Evolutionary conservation across 2,797 vertebrate species (phyloP).

Genomic region (Semaprochilodus insignis): DNA sequence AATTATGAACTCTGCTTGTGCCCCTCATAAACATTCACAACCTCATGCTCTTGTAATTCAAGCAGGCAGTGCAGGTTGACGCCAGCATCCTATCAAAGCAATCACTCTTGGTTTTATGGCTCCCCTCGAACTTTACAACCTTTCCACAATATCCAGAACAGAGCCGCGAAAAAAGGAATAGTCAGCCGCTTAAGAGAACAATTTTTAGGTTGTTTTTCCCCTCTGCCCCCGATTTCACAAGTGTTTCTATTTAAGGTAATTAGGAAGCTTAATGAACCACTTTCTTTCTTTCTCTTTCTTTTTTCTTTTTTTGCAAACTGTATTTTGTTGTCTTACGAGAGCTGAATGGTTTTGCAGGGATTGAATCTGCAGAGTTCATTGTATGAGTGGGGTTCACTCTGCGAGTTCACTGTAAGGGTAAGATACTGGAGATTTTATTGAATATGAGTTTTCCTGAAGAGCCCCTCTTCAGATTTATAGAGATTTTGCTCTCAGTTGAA

Average conservation of each 20-base stretch:
- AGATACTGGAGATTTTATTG: slow-evolving; percentile 1
- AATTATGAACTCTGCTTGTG: slow-evolving; percentile 45
- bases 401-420: neutral
- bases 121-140: slow-evolving; percentile 37
- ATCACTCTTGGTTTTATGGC: slow-evolving; percentile 47
- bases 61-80: slow-evolving; percentile 30
- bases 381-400: neutral
- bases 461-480: slow-evolving; percentile 8
- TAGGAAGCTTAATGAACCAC: slow-evolving; percentile 16
- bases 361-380: neutral
- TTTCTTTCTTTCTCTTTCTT: neutral
- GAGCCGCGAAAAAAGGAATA: slow-evolving; percentile 21
- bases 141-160: slow-evolving; percentile 37
- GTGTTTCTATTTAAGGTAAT: slow-evolving; percentile 37
- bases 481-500: slow-evolving; percentile 8
- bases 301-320: neutral
- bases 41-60: slow-evolving; percentile 43
- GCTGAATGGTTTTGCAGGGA: neutral
- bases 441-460: neutral
- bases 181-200: slow-evolving; percentile 11
- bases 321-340: neutral
- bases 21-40: slow-evolving; percentile 50
- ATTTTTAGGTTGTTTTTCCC: slow-evolving; percentile 13
- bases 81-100: slow-evolving; percentile 35
- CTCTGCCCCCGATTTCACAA: slow-evolving; percentile 7